Conservation (phyloP, 2,888 invertebrate genomes). For the Pediacus dermestoides region DNA sequence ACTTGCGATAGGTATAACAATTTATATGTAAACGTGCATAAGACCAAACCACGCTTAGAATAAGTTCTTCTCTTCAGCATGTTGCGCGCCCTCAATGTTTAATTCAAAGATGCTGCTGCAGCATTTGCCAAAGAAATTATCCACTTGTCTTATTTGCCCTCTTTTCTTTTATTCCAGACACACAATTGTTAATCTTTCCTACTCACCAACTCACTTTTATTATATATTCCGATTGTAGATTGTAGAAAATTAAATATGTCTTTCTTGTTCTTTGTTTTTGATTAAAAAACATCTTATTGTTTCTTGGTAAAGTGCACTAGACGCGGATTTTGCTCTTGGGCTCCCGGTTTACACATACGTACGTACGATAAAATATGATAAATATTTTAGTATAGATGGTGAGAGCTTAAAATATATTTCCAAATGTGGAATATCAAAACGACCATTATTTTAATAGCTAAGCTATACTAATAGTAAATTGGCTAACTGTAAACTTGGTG, state of each 20-base stretch:
- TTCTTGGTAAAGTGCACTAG: constrained; percentile 16
- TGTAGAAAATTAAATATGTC: constrained; percentile 43
- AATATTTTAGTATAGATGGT: too few relatives aligned
- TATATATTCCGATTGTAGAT: constrained; percentile 39
- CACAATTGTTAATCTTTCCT: constrained; percentile 43
- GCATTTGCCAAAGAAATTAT: constrained; percentile 47
- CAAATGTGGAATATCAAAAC: too few relatives aligned
- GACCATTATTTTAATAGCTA: too few relatives aligned
- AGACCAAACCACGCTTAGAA: too few relatives aligned
- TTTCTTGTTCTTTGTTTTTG: constrained; percentile 35
- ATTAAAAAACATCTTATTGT: constrained; percentile 27
- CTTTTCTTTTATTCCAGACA: constrained; percentile 31
- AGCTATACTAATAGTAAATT: too few relatives aligned
- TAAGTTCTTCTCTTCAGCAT: too few relatives aligned
- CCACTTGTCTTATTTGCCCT: constrained; percentile 45
- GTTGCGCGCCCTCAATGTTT: constrained; percentile 36
- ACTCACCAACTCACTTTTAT: constrained; percentile 37
- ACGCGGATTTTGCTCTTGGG: constrained; percentile 11
- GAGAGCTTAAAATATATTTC: too few relatives aligned
- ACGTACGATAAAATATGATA: too few relatives aligned
- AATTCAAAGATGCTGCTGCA: constrained; percentile 43
- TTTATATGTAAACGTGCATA: constrained; percentile 43
- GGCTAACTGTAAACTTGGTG: too few relatives aligned
- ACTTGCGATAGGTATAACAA: constrained; percentile 36
- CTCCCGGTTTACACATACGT: too few relatives aligned